Conservation (phyloP, 2,113 vertebrate species). For the Regulus satrapa region DNA sequence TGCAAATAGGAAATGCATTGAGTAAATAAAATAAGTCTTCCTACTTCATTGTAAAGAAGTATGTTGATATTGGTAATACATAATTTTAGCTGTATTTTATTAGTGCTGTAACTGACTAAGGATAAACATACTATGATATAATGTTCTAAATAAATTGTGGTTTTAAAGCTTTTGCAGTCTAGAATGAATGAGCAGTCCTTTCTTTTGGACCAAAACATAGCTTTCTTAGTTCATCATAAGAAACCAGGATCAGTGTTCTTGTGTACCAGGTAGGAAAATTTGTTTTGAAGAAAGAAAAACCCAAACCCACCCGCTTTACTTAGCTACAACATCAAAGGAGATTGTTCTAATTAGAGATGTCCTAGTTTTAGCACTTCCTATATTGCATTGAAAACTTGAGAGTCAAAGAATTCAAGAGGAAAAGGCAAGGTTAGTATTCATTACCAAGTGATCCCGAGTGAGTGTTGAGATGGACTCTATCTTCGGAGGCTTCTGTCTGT, state of each 20-base stretch:
- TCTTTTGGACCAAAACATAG: neutral
- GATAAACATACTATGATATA: neutral
- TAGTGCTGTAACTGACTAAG: neutral
- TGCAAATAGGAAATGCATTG: neutral
- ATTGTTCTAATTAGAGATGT: neutral
- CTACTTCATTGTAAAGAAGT: neutral
- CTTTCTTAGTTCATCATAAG: neutral
- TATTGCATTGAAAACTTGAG: neutral
- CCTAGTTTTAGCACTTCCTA: neutral
- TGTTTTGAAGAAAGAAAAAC: neutral
- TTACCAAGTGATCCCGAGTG: neutral
- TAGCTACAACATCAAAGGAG: neutral
- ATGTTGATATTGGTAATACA: neutral
- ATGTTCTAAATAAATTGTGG: neutral
- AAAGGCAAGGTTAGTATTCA: neutral
- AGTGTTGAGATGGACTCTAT: neutral
- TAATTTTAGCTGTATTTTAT: neutral
- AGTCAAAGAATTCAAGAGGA: neutral
- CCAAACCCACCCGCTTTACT: rapidly evolving
- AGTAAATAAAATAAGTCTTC: neutral
- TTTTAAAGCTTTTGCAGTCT: neutral
- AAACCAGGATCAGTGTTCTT: neutral
- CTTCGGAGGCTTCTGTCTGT: neutral
- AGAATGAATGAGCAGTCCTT: neutral
- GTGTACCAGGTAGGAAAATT: neutral